Evolutionary conservation across 1,140 invertebrate species (phyloP), one percentile per base, ranked within the genome.

Genomic region (Nymphalis io): DNA sequence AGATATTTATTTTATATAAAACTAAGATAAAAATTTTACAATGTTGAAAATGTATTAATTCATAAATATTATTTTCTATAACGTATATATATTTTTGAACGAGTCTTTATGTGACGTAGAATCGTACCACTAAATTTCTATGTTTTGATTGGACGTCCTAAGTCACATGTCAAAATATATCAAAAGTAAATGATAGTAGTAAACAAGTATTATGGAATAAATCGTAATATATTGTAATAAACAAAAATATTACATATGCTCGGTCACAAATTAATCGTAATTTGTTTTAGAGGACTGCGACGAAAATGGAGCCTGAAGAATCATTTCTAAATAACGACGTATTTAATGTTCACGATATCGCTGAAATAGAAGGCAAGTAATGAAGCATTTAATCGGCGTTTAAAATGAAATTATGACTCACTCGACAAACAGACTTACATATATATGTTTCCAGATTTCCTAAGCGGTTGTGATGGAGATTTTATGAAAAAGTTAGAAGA

Each of bases 401-500:
- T 27, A 15, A 27, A 55, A 5, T 27, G n/a, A 51, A 38, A 51
- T 51, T 48, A 67, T 40, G 42, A 57, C 40, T 64, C 20, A n/a
- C n/a, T n/a, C n/a, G n/a, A n/a, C n/a, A n/a, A n/a, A n/a, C n/a
- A 42, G 15, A 55, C n/a, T 39, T 46, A 62, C 27, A 40, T 20
- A 67, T 40, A 53, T 73, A 38, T 70, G 15, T 46, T 88, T 88
- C 27, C 69, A 91, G 89, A 91, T 74, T 91, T 91, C 62, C 81
- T 91, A 8, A 90, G 80, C 68, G 81, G 81, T 57, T 91, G 88
- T 67, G 89, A 91, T 76, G 86, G 82, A 64, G 89, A 88, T 79
- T 91, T 91, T 75, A 89, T 91, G 87, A 81, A 81, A 64, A 91
- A 87, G 72, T 68, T 91, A 18, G 89, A 91, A 78, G 84, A 90